phyloP scores from a whole-genome alignment of 2,888 invertebrate species.

The Apodemia duryi region DNA sequence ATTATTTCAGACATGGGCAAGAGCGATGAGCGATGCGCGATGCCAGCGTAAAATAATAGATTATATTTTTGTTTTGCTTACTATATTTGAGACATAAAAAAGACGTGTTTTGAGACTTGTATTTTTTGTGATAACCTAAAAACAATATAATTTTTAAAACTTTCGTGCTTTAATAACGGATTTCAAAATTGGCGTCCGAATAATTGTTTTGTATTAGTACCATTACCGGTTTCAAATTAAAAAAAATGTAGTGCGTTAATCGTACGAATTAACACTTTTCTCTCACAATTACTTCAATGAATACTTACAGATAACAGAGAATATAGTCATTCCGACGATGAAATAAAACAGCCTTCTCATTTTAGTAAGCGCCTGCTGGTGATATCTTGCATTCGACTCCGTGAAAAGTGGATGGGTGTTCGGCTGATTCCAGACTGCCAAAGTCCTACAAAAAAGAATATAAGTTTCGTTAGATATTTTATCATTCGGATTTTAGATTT shows the following conservation, averaged over 20 bases:
- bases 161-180: too few relatives aligned
- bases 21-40: too few relatives aligned
- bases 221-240: too few relatives aligned
- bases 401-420: conserved; percentile 91
- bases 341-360: conserved; percentile 86
- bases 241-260: not conserved
- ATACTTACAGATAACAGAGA: conserved; percentile 80
- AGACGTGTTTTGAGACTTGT: too few relatives aligned
- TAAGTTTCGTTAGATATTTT: not conserved
- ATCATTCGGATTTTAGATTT: not conserved
- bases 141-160: too few relatives aligned
- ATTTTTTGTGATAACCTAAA: too few relatives aligned
- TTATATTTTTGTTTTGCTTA: too few relatives aligned
- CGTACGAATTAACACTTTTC: not conserved
- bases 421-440: conserved; percentile 91
- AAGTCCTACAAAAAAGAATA: conserved; percentile 71
- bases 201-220: too few relatives aligned
- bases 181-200: too few relatives aligned
- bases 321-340: conserved; percentile 80
- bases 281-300: not conserved
- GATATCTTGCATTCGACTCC: conserved; percentile 89
- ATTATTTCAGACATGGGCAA: too few relatives aligned
- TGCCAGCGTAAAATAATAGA: too few relatives aligned
- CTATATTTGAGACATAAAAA: too few relatives aligned
- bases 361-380: conserved; percentile 85